A percentile compares a stretch with the other conserved stretches of the same genome.
Conservation (phyloP, 2,113 vertebrate species). For the Datnioides undecimradiatus region DNA sequence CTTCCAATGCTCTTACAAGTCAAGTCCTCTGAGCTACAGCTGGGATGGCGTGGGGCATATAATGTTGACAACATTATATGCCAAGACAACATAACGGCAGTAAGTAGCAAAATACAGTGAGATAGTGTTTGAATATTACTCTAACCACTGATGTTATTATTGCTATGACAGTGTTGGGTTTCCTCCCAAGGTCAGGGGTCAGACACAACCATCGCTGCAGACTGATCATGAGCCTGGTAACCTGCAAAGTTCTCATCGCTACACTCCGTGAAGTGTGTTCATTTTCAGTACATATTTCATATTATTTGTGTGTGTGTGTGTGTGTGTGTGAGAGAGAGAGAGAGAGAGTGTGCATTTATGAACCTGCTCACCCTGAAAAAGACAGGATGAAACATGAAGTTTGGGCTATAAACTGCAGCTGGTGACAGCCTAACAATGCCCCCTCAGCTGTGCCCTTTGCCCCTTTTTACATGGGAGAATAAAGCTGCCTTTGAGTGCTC, state of each 20-base stretch:
- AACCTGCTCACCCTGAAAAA: constrained; percentile 57
- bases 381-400: constrained; percentile 55
- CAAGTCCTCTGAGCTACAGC: constrained; percentile 18
- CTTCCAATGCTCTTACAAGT: constrained; percentile 14
- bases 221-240: neutral
- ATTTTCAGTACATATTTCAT: neutral
- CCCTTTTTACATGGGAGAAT: constrained; percentile 33
- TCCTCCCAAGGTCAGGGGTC: neutral
- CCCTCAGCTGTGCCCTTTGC: constrained; percentile 60
- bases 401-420: constrained; percentile 56
- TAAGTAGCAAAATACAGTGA: neutral
- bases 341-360: constrained; percentile 23
- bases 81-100: neutral
- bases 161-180: neutral
- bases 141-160: neutral
- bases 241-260: too few relatives aligned
- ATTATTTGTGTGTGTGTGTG: neutral
- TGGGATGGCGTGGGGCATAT: constrained; percentile 18
- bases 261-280: too few relatives aligned
- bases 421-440: constrained; percentile 72
- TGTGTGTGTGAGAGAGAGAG: too few relatives aligned
- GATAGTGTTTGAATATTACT: neutral
- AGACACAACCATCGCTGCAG: neutral
- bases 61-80: neutral
- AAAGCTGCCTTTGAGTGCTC: neutral